Conservation (phyloP, 2,888 invertebrate genomes). For the Campaea margaritaria region DNA sequence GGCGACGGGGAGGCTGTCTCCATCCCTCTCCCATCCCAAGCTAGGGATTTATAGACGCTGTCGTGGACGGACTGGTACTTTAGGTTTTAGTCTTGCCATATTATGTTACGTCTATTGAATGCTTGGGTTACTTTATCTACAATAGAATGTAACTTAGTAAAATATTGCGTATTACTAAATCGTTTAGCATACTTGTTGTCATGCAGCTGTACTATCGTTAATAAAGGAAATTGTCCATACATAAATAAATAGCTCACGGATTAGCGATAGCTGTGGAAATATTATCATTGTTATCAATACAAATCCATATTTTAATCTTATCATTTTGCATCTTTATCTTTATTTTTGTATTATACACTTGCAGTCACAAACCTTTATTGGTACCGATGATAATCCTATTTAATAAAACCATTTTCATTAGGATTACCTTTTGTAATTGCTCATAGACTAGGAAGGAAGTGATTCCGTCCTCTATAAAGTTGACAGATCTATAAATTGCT, state of each 20-base stretch:
- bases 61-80: conserved; percentile 8
- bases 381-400: background rate
- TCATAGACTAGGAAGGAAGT: conserved; percentile 4
- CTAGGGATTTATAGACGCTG: conserved; percentile 30
- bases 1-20: conserved; percentile 46
- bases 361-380: conserved; percentile 4
- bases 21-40: conserved; percentile 34
- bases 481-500: conserved; percentile 26
- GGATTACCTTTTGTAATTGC: background rate
- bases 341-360: conserved; percentile 25
- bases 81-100: conserved; percentile 6
- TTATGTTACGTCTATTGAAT: conserved; percentile 14
- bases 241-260: conserved; percentile 16
- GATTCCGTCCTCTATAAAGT: conserved; percentile 9
- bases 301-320: conserved; percentile 23
- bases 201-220: background rate
- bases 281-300: conserved; percentile 17
- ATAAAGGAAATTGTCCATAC: conserved; percentile 1
- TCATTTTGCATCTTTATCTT: conserved; percentile 26
- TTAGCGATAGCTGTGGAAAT: conserved; percentile 5
- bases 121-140: background rate
- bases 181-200: background rate
- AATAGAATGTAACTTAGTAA: background rate
- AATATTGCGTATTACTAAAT: background rate
- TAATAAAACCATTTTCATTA: background rate